phyloP scores from a whole-genome alignment of 2,113 vertebrate species.

The Lipophrys pholis region DNA sequence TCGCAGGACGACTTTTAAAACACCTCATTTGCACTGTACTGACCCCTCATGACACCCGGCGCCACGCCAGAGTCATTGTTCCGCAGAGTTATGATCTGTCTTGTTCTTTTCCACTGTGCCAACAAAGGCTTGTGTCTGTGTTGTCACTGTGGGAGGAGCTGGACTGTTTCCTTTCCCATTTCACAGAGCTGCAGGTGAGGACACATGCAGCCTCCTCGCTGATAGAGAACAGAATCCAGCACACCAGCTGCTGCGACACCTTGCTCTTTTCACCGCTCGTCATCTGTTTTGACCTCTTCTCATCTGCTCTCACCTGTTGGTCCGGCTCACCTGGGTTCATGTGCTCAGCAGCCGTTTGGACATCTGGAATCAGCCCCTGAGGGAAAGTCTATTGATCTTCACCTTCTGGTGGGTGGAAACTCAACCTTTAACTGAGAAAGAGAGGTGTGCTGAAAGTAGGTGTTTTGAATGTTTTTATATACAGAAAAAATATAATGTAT shows the following conservation, averaged over 20 bases:
- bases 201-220: not conserved
- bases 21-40: too few relatives aligned
- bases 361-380: constrained; percentile 28
- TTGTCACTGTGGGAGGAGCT: not conserved
- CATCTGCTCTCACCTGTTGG: constrained; percentile 10
- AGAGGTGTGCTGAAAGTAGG: too few relatives aligned
- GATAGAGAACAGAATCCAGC: not conserved
- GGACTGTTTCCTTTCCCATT: not conserved
- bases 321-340: not conserved
- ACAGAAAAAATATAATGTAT: too few relatives aligned
- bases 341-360: constrained; percentile 20
- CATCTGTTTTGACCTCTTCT: too few relatives aligned
- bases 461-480: too few relatives aligned
- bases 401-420: not conserved
- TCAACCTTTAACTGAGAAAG: constrained; percentile 15
- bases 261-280: too few relatives aligned
- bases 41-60: too few relatives aligned
- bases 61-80: too few relatives aligned
- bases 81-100: too few relatives aligned
- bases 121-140: not conserved
- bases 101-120: too few relatives aligned
- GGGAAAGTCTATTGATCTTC: constrained; percentile 12
- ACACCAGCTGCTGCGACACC: not conserved
- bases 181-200: not conserved
- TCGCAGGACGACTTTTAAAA: too few relatives aligned